A percentile compares a stretch with the other conserved stretches of the same genome.
Evolutionary conservation across 2,888 invertebrate genomes (phyloP).

Genomic region (Caenorhabditis sp.): DNA sequence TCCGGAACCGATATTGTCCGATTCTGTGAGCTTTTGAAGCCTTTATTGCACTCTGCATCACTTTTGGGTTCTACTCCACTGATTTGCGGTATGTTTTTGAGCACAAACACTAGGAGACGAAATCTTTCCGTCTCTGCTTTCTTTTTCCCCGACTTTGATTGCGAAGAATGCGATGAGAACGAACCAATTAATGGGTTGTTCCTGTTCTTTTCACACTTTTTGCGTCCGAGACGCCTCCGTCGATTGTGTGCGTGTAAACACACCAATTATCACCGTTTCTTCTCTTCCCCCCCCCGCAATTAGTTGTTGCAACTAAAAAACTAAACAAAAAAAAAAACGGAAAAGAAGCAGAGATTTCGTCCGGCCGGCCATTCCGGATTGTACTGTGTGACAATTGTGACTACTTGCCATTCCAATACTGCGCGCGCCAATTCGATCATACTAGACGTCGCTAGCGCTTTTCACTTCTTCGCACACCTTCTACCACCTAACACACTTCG

Average conservation of each 20-base stretch:
- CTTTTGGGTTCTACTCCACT: too few species aligned
- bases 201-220: too few species aligned
- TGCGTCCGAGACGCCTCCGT: too few species aligned
- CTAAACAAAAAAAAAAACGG: not conserved
- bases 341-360: not conserved
- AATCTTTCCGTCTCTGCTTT: too few species aligned
- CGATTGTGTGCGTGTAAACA: conserved; percentile 2
- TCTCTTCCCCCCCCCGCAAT: not conserved
- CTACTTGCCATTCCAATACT: conserved; percentile 9
- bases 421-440: conserved; percentile 20
- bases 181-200: too few species aligned
- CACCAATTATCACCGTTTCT: conserved; percentile 7
- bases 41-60: too few species aligned
- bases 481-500: not conserved
- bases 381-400: not conserved
- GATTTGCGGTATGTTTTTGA: too few species aligned
- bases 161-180: too few species aligned
- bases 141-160: too few species aligned
- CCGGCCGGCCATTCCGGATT: not conserved
- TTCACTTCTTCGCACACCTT: not conserved
- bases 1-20: too few species aligned
- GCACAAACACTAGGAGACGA: too few species aligned
- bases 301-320: not conserved
- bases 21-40: too few species aligned
- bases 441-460: not conserved